A percentile compares a stretch with the other conserved stretches of the same genome.
Conservation (phyloP, 2,888 invertebrate species). For the Choristoneura rosaceana region DNA sequence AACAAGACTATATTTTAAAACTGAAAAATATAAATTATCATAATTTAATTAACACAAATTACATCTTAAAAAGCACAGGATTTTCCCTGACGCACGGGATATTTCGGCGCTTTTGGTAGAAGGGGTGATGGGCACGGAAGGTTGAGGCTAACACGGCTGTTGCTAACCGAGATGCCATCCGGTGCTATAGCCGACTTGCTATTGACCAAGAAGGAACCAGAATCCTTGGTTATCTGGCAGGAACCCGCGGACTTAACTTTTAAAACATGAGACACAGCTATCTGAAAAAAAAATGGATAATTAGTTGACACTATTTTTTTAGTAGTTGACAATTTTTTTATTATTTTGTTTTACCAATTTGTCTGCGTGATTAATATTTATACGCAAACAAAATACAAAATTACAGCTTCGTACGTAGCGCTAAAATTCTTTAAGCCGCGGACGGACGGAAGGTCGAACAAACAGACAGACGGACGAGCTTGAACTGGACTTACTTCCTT, state of each 20-base stretch:
- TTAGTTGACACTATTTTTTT: no score
- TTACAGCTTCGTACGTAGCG: no score
- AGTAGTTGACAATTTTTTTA: no score
- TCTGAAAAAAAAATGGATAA: conserved; percentile 14
- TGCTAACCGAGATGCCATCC: conserved; percentile 18
- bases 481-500: no score
- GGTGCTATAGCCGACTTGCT: conserved; percentile 16
- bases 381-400: no score
- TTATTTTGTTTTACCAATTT: no score
- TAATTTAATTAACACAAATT: neutral
- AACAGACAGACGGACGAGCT: no score
- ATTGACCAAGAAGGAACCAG: conserved; percentile 26
- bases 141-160: neutral
- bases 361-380: no score
- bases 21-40: neutral
- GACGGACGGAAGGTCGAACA: no score
- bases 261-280: conserved; percentile 18
- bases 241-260: neutral
- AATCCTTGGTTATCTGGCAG: conserved; percentile 9
- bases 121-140: neutral
- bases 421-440: no score
- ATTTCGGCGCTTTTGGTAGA: neutral
- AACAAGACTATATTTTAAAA: neutral
- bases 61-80: neutral
- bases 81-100: neutral